Conservation (phyloP, 2,797 vertebrate genomes). For the Coregonus suidteri region DNA sequence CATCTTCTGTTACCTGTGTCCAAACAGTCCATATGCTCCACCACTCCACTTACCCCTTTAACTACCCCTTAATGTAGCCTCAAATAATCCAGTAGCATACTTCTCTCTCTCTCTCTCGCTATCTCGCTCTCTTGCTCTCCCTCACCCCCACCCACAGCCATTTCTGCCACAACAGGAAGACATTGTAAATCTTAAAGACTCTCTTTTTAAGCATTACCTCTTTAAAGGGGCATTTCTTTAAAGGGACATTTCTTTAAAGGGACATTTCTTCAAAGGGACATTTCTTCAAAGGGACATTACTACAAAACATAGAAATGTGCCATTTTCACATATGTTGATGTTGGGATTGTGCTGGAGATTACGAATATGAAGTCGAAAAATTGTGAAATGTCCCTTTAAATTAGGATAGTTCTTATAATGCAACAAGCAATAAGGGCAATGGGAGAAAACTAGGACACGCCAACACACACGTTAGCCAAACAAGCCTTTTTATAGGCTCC, state of each 20-base stretch:
- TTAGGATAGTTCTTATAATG: slow-evolving; percentile 39
- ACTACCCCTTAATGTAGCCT: neutral
- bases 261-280: too few species aligned
- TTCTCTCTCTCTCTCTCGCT: neutral
- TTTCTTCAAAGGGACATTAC: neutral
- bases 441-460: slow-evolving; percentile 50
- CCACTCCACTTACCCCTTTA: neutral
- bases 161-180: neutral
- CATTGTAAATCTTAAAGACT: too few species aligned
- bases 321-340: too few species aligned
- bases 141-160: neutral
- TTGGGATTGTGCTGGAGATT: too few species aligned
- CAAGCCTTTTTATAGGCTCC: neutral
- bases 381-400: neutral
- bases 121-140: too few species aligned
- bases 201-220: too few species aligned
- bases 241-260: too few species aligned
- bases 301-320: too few species aligned
- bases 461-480: slow-evolving; percentile 5
- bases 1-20: neutral
- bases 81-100: too few species aligned
- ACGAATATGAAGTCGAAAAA: too few species aligned
- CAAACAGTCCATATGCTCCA: neutral
- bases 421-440: slow-evolving; percentile 38
- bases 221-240: too few species aligned